Conservation (phyloP, 2,888 invertebrate species). For the Ormyrus nitidulus region DNA sequence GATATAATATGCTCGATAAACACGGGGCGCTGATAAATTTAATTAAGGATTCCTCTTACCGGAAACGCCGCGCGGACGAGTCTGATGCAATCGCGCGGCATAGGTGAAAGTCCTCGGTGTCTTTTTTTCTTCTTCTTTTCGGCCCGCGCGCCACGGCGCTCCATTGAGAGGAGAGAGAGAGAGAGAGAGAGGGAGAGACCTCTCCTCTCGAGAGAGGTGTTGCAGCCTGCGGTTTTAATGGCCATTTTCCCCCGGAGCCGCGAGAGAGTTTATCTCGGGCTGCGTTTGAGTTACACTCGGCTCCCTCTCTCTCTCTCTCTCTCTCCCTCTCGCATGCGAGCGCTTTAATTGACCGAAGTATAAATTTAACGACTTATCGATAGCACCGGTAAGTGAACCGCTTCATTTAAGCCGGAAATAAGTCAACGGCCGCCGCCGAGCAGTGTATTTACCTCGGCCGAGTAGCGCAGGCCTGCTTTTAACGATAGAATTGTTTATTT, state of each 20-base stretch:
- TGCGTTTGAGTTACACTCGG: slow-evolving; percentile 19
- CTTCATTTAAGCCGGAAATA: slow-evolving; percentile 50
- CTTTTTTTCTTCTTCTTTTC: neutral
- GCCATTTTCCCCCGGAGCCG: slow-evolving; percentile 35
- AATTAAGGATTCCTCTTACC: slow-evolving; percentile 53
- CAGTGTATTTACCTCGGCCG: too few relatives aligned
- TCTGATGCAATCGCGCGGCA: slow-evolving; percentile 50
- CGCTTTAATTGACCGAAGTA: slow-evolving; percentile 49
- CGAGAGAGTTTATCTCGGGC: slow-evolving; percentile 34
- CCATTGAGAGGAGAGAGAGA: neutral
- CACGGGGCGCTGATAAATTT: slow-evolving; percentile 48
- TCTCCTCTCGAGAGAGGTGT: slow-evolving; percentile 40
- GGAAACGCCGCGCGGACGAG: slow-evolving; percentile 35
- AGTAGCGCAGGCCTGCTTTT: neutral
- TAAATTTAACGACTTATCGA: slow-evolving; percentile 55
- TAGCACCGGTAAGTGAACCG: slow-evolving; percentile 26
- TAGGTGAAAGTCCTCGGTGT: slow-evolving; percentile 45
- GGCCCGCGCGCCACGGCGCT: neutral
- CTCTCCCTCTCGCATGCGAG: neutral
- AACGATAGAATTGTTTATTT: slow-evolving; percentile 46
- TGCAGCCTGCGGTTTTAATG: slow-evolving; percentile 39
- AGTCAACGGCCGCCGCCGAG: slow-evolving; percentile 16
- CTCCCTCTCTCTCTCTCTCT: neutral
- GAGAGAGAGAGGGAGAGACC: neutral
- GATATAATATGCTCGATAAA: slow-evolving; percentile 47